Evolutionary conservation across 2,888 invertebrate species (phyloP), one percentile per base, ranked within the genome.

Genomic region (Stenolophus ochropezus): DNA sequence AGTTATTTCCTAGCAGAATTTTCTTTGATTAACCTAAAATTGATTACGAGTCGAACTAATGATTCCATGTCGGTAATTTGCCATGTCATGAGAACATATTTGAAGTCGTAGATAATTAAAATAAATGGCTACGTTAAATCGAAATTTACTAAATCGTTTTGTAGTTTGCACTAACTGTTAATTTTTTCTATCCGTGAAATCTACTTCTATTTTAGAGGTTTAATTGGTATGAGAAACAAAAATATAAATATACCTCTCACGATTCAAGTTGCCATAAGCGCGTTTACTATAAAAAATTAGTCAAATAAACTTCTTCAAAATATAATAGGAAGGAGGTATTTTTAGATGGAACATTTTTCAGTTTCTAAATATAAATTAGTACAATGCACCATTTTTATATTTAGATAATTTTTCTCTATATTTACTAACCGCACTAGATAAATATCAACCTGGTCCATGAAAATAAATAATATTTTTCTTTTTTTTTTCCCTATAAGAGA

Each of bases 91-190:
- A 23, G 61, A 61, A 61, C 23, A 14, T 61, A 23, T 25, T 61
- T 23, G 61, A 23, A 61, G 61, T 61, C 61, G 61, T 61, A 61
- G 61, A 61, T 61, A 61, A 61, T 61, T 61, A 61, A 61, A 61
- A 61, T 61, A 61, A 61, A 61, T 61, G 61, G 61, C 11, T 61
- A 61, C 61, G 11, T 27, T 25, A 61, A 61, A 25, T 61, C n/a
- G 61, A 61, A 61, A 61, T 27, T 61, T 61, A 61, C 61, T 25
- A 61, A 61, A 61, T 61, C 61, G 61, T 61, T 61, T 61, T 23
- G 61, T 61, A n/a, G 61, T 61, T 25, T 61, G 23, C 61, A 61
- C 61, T 61, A 61, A 61, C 61, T 61, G 61, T 61, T 25, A 61
- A 61, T 61, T 61, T 61, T 61, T 61, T 61, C n/a, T 23, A 61